Evolutionary conservation across 2,888 invertebrate species (phyloP).

Genomic region (Thalpophila matura): DNA sequence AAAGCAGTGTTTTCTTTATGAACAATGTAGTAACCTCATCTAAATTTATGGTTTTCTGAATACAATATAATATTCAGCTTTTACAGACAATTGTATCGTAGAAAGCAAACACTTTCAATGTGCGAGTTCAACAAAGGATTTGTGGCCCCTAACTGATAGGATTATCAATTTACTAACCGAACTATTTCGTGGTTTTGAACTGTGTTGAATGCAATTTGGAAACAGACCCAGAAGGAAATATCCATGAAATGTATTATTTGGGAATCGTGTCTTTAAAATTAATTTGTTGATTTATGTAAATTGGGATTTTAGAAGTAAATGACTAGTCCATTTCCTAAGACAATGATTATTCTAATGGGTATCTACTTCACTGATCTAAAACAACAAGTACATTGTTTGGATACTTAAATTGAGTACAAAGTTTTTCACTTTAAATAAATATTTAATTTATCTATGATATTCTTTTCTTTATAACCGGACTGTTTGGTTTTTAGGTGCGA

Average conservation of each 20-base stretch:
- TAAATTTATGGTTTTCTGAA: constrained; percentile 6
- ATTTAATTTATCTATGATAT: too few species aligned
- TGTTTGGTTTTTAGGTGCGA: too few species aligned
- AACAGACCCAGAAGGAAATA: not conserved
- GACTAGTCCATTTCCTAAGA: too few species aligned
- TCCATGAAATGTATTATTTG: not conserved
- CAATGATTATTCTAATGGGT: too few species aligned
- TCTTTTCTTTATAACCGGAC: too few species aligned
- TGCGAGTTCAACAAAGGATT: constrained; percentile 31
- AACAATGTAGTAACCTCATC: too few species aligned
- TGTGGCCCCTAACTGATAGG: not conserved
- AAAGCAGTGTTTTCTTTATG: too few species aligned
- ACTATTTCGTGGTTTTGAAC: constrained; percentile 1
- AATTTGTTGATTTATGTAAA: not conserved
- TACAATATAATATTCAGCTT: constrained; percentile 18
- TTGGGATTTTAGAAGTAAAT: not conserved
- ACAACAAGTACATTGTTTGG: not conserved
- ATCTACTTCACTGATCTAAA: too few species aligned
- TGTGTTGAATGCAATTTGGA: constrained; percentile 8
- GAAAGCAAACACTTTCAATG: constrained; percentile 40
- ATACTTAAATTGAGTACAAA: not conserved
- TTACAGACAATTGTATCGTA: constrained; percentile 33
- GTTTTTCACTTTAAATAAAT: too few species aligned
- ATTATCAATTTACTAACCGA: constrained; percentile 36
- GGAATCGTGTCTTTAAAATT: not conserved